Evolutionary conservation across 2,113 vertebrate species (phyloP), one percentile per base, ranked within the genome.

Genomic region (Pseudonaja textilis): DNA sequence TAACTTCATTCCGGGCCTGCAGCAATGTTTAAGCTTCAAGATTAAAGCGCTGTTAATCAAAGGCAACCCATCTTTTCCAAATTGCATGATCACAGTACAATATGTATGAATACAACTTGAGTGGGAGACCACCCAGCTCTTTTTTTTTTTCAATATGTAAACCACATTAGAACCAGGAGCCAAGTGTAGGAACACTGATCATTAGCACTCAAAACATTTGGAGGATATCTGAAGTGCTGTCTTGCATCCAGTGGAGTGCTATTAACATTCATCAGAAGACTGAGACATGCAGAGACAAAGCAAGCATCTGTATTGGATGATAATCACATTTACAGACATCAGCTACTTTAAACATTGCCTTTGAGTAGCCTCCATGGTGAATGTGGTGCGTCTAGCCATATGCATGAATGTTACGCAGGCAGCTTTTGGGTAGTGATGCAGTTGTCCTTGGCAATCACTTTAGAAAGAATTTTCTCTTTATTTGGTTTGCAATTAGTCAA

Each of bases 111-210:
- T 50, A 39, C 57, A n/a, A 85, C 42, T 91, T 29, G 29, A 85
- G 29, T 14, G 9, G 7, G 56, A 89, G 90, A 91, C 90, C 87
- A 91, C 90, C 90, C 93, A 91, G 87, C 55, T 59, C 90, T 89
- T 91, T 89, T 61, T 69, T 85, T 89, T 18, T n/a, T n/a, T n/a
- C n/a, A 57, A 54, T 89, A 89, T 91, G 93, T 86, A 89, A 91
- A 86, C 87, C 69, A 64, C 55, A 52, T 50, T 85, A 74, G 47
- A 93, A 85, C 34, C n/a, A 54, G 69, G 85, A 64, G 55, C 69
- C 93, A 91, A 55, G 56, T 89, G 23, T 69, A 50, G 54, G 57
- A 89, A 26, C 26, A 47, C 85, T 81, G 26, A 25, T 22, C 55
- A 89, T 50, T 54, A 91, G 55, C 52, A 64, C 87, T 85, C 45